A percentile compares a stretch with the other conserved stretches of the same genome.
These are phyloP conservation scores for Rutpela maculata DNA, from an alignment of 2,888 invertebrate genomes.

Conservation along the genomic window DNA sequence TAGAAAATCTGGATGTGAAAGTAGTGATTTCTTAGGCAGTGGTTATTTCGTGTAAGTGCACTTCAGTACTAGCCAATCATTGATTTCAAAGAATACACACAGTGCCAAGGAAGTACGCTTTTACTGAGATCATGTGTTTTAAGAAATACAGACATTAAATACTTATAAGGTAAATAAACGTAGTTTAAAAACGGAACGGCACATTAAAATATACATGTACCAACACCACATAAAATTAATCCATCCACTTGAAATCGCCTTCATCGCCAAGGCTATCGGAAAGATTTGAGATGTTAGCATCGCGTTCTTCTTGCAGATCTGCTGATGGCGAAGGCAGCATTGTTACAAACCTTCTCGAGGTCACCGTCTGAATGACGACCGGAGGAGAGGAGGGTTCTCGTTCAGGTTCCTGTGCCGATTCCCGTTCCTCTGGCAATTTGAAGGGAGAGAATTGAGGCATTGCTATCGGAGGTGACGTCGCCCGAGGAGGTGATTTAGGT, in stretches of 20 bases:
- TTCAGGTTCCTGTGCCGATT: neutral
- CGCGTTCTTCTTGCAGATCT: neutral
- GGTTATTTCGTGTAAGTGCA: too few species aligned
- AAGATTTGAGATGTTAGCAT: neutral
- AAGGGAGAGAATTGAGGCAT: neutral
- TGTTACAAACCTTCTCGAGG: constrained; percentile 5
- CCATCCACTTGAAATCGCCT: constrained; percentile 18
- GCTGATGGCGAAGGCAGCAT: neutral
- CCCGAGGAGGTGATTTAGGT: neutral
- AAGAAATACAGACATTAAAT: neutral
- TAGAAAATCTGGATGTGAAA: too few species aligned
- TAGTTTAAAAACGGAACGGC: constrained; percentile 19
- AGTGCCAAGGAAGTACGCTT: neutral
- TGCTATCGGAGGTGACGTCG: neutral
- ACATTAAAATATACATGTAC: neutral
- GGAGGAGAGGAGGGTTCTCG: neutral
- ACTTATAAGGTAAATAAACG: neutral
- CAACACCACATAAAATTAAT: constrained; percentile 25
- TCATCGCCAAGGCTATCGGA: neutral
- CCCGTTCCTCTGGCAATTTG: neutral
- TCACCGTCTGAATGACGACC: neutral
- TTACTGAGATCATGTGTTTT: neutral
- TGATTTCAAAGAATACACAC: neutral
- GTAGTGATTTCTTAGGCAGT: too few species aligned
- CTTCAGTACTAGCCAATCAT: too few species aligned